These are phyloP conservation scores for Athene noctua DNA, from an alignment of 2,113 vertebrate genomes.

Conservation along the genomic window DNA sequence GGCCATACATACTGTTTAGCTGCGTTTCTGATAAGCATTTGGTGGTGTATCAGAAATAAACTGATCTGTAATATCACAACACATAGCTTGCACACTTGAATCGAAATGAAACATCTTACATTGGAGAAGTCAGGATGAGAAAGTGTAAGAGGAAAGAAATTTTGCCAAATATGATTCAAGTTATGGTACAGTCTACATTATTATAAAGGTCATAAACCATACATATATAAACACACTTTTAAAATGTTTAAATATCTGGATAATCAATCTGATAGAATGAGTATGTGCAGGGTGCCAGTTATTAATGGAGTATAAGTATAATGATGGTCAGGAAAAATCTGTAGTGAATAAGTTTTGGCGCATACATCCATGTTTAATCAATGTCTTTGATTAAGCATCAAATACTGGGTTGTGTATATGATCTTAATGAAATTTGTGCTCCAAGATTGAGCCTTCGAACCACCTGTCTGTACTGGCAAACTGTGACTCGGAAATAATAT, in stretches of 20 bases:
- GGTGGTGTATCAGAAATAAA: fast-evolving
- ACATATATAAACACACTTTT: neutral
- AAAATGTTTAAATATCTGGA: neutral
- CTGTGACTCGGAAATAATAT: neutral
- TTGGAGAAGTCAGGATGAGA: neutral
- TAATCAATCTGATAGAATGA: neutral
- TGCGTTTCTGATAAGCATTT: neutral
- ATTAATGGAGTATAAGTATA: neutral
- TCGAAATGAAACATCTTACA: neutral
- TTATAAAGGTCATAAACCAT: neutral
- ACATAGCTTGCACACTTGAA: neutral
- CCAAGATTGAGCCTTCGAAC: neutral
- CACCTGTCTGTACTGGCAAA: neutral
- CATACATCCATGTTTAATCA: neutral
- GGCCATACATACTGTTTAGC: neutral
- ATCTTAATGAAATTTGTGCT: neutral
- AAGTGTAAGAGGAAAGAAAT: neutral
- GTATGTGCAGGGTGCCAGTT: neutral
- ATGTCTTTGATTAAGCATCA: neutral
- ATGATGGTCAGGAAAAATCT: neutral
- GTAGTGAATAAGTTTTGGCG: neutral
- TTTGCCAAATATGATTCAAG: neutral
- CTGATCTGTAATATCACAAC: neutral
- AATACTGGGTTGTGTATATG: neutral
- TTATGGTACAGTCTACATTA: neutral